Base-by-base conservation (phyloP, 2,113 vertebrate genomes). In the Vulpes ferrilata region DNA sequence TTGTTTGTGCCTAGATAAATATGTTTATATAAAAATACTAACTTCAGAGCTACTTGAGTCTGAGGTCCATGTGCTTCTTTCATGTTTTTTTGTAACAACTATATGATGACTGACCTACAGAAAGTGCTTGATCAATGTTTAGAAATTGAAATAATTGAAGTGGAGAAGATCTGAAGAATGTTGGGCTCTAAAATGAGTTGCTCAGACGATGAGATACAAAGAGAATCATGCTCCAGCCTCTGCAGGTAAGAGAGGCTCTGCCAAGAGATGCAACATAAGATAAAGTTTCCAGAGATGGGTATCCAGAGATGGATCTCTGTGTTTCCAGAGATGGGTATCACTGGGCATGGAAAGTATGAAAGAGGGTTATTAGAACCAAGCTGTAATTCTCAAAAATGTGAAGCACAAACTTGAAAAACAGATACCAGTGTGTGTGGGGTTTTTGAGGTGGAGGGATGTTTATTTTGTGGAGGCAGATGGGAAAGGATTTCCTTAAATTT, bases 101-200 rank as follows among this genome's bases (percentile, higher is more conserved):
- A 27, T 6, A 23, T 67, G 60, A 53, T 23, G 30, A 84, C 7
- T 13, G 20, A 69, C 25, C 32, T 27, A 10, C 1, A 25, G 35
- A 13, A 32, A 60, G 38, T 67, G 35, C 60, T 25, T 32, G 30
- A 32, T 38, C 64, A 64, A 35, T 48, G 5, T 53, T 90, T 78
- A 79, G 48, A 88, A 88, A 84, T 19, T 3, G n/a, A 96, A 76
- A 78, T 55, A 65, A 88, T 2, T 55, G 35, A 60, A 78, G 48
- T 25, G 19, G 15, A 81, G 27, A 48, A 59, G 10, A 22, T 84
- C 48, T 78, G 32, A 82, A 67, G 48, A 74, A 4, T 23, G 62
- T 13, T 23, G 25, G 7, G 5, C 79, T 88, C 53, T 3, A 35
- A 76, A 59, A 51, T 27, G 4, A 38, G 30, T 71, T 23, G 17